These are phyloP conservation scores for Sinhomidia bicolor DNA, from an alignment of 2,888 invertebrate species.

Conservation along the genomic window DNA sequence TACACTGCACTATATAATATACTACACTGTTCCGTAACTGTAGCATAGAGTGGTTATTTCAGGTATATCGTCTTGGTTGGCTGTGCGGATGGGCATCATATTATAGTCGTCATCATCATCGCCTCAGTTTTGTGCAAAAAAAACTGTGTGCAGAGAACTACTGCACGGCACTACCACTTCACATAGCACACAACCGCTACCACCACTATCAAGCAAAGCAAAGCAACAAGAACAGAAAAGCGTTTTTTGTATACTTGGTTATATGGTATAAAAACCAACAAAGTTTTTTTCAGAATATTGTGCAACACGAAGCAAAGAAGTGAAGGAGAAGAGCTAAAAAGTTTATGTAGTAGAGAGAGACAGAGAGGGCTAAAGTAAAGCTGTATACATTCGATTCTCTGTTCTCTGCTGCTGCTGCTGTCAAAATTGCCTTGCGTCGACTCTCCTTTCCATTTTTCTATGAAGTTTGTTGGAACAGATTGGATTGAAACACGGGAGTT, in stretches of 20 bases:
- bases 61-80: slow-evolving; percentile 3
- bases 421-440: slow-evolving; percentile 55
- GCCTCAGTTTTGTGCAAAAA: not conserved
- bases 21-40: not conserved
- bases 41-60: slow-evolving; percentile 37
- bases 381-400: not conserved
- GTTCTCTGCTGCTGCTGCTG: slow-evolving; percentile 17
- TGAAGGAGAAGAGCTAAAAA: not conserved
- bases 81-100: not conserved
- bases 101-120: not conserved
- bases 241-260: not conserved
- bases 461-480: slow-evolving; percentile 10
- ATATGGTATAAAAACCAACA: not conserved
- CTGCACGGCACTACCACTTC: not conserved
- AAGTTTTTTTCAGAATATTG: slow-evolving; percentile 5
- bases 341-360: not conserved
- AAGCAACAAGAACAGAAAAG: not conserved
- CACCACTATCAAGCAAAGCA: not conserved
- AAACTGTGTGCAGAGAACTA: not conserved
- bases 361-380: not conserved
- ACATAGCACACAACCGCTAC: slow-evolving; percentile 6
- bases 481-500: slow-evolving; percentile 4
- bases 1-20: not conserved
- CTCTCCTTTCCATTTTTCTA: slow-evolving; percentile 26
- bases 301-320: not conserved